Percentiles rank a stretch among this genome's conserved stretches.
These are phyloP conservation scores for Zaprionus taronus DNA, from an alignment of 1,140 invertebrate genomes.

Conservation along the genomic window DNA sequence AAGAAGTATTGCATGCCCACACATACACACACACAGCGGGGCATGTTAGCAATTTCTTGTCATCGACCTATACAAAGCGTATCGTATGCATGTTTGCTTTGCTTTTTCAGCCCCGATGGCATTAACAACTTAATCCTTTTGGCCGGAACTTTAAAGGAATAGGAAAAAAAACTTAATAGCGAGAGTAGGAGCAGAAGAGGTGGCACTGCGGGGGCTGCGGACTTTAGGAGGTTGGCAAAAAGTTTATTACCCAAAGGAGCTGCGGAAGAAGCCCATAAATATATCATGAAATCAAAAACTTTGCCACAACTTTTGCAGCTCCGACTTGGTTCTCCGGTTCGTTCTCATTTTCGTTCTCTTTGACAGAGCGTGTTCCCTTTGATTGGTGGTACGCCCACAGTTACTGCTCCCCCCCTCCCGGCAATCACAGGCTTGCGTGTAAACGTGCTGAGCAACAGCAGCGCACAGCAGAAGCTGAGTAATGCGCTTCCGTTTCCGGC, in stretches of 20 bases:
- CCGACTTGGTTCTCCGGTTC: neutral
- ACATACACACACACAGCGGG: neutral
- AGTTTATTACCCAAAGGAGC: slow-evolving; percentile 80
- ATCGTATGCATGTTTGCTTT: slow-evolving; percentile 8
- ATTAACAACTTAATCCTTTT: slow-evolving; percentile 14
- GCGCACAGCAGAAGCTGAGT: slow-evolving; percentile 49
- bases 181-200: neutral
- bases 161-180: neutral
- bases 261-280: slow-evolving; percentile 76
- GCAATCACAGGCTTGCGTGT: slow-evolving; percentile 59
- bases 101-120: slow-evolving; percentile 3
- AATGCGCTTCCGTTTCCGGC: slow-evolving; percentile 77
- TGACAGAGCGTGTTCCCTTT: slow-evolving; percentile 51
- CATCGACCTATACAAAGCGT: neutral
- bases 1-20: slow-evolving; percentile 3
- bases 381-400: slow-evolving; percentile 48
- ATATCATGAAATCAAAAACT: slow-evolving; percentile 82
- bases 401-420: neutral
- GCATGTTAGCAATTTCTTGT: neutral
- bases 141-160: slow-evolving; percentile 48
- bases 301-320: slow-evolving; percentile 68
- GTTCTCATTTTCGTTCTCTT: slow-evolving; percentile 11
- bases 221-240: slow-evolving; percentile 41
- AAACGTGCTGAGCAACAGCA: slow-evolving; percentile 50
- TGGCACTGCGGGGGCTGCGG: slow-evolving; percentile 16